Conservation (phyloP, 2,113 vertebrate genomes). For the Cardinalis cardinalis region DNA sequence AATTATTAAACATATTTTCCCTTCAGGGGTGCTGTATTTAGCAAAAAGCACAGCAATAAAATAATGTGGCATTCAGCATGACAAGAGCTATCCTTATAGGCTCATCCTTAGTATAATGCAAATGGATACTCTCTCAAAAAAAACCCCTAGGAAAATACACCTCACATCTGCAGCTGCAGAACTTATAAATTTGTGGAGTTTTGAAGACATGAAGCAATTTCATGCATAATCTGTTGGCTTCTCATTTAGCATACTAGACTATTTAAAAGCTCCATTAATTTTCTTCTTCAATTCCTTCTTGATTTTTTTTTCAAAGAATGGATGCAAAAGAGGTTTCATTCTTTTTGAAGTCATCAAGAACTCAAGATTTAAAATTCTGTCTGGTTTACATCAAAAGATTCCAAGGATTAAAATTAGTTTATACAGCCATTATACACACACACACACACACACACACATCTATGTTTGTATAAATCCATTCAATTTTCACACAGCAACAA, state of each 20-base stretch:
- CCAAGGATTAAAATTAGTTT: not conserved
- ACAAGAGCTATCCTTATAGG: not conserved
- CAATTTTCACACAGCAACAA: not conserved
- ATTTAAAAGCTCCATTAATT: not conserved
- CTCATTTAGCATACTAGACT: not conserved
- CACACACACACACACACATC: not conserved
- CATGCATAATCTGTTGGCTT: not conserved
- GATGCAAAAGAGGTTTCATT: not conserved
- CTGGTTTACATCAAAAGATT: not conserved
- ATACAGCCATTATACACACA: not conserved
- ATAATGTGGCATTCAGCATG: not conserved
- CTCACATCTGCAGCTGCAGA: not conserved
- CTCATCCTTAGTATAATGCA: not conserved
- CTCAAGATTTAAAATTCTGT: not conserved
- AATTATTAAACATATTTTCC: not conserved
- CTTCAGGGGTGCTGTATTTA: not conserved
- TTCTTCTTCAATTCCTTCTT: not conserved
- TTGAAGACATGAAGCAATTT: not conserved
- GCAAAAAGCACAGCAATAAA: not conserved
- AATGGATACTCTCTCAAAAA: not conserved
- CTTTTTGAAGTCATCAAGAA: not conserved
- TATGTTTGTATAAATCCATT: not conserved
- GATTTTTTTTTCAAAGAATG: not conserved
- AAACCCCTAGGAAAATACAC: not conserved
- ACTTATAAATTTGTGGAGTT: not conserved